Conservation (phyloP, 2,113 vertebrate species). For the Empidonax alnorum region DNA sequence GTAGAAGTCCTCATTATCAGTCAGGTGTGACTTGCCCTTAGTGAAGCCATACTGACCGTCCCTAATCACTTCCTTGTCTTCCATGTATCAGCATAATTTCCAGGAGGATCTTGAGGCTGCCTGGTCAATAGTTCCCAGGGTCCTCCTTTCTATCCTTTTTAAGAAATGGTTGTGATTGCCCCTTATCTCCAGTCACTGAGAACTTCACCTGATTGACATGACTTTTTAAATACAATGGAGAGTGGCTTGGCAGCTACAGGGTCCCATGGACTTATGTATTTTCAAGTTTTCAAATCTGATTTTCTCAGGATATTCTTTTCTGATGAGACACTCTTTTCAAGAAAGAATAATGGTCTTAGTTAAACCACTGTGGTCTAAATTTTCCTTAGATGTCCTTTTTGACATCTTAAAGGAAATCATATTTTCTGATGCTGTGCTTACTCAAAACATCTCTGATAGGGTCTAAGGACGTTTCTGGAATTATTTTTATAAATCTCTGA, state of each 20-base stretch:
- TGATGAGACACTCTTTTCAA: neutral
- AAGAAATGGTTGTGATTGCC: neutral
- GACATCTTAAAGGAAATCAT: neutral
- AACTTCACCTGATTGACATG: neutral
- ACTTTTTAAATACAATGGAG: neutral
- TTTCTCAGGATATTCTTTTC: neutral
- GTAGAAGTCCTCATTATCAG: neutral
- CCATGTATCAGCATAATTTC: neutral
- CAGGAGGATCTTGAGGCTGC: neutral
- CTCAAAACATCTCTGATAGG: neutral
- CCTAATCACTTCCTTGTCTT: neutral
- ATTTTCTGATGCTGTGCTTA: neutral
- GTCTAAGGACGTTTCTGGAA: neutral
- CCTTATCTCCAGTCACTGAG: neutral
- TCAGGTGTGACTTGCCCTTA: neutral
- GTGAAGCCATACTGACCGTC: neutral
- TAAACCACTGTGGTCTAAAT: neutral
- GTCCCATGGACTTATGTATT: rapidly evolving
- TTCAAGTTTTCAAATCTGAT: neutral
- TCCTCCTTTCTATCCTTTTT: neutral
- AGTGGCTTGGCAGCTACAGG: neutral
- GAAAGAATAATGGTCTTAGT: neutral
- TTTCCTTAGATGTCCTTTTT: neutral
- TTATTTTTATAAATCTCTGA: neutral
- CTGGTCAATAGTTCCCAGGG: neutral